Percentiles rank a stretch among this genome's conserved stretches.
phyloP scores from a whole-genome alignment of 1,140 invertebrate species.

The Eurosta solidaginis region DNA sequence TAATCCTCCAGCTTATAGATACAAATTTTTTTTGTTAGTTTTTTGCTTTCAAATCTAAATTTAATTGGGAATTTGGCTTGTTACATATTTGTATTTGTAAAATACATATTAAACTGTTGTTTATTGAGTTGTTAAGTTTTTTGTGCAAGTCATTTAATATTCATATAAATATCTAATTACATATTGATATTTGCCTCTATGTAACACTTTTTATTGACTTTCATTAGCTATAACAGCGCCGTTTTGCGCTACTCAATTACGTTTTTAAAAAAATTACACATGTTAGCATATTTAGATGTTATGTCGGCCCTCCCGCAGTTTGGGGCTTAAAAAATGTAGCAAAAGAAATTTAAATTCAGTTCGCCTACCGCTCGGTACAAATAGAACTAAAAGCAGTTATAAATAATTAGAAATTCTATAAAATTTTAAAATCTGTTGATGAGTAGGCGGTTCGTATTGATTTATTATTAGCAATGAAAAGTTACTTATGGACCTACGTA shows the following conservation, averaged over 20 bases:
- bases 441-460: too few relatives aligned
- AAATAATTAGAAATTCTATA: not conserved
- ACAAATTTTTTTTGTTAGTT: not conserved
- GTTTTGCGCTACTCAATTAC: too few relatives aligned
- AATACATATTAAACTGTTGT: not conserved
- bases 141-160: not conserved
- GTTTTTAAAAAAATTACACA: too few relatives aligned
- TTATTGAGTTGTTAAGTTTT: not conserved
- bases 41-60: conserved; percentile 11
- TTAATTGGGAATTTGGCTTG: not conserved
- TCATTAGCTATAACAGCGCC: too few relatives aligned
- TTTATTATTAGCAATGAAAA: too few relatives aligned
- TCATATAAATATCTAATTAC: too few relatives aligned
- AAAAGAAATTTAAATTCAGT: not conserved
- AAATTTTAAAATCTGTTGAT: not conserved
- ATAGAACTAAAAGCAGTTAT: too few relatives aligned
- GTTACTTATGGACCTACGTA: too few relatives aligned
- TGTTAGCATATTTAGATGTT: not conserved
- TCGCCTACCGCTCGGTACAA: not conserved
- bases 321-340: not conserved
- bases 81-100: not conserved
- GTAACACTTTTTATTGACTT: too few relatives aligned
- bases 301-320: not conserved
- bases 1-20: not conserved
- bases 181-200: too few relatives aligned